Percentiles rank a stretch among this genome's conserved stretches.
phyloP scores from a whole-genome alignment of 2,888 invertebrate genomes.

The Ennomos fuscantarius region DNA sequence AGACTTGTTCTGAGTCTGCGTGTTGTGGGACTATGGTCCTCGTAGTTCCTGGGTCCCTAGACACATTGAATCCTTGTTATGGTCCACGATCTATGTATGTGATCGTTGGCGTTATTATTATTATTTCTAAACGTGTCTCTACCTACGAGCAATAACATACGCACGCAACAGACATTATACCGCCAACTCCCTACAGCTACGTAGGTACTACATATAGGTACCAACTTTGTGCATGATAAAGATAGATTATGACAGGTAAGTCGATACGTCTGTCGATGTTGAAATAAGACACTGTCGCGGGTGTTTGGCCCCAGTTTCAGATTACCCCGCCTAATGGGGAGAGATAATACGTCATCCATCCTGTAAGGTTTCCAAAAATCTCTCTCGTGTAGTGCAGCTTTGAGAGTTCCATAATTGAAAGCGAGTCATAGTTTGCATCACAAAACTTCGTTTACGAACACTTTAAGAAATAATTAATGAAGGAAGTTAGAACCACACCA shows the following conservation, averaged over 20 bases:
- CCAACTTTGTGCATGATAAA: constrained; percentile 6
- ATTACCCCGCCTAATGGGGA: constrained; percentile 49
- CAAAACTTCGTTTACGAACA: too few species aligned
- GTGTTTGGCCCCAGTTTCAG: constrained; percentile 18
- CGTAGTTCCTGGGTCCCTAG: too few species aligned
- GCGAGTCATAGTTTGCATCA: constrained; percentile 6
- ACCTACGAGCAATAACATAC: too few species aligned
- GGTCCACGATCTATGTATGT: too few species aligned
- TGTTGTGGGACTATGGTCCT: too few species aligned
- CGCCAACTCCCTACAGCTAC: too few species aligned
- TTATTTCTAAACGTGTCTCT: too few species aligned
- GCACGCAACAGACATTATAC: too few species aligned
- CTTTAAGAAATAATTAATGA: constrained; percentile 6
- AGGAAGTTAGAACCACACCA: neutral
- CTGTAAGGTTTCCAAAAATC: constrained; percentile 54
- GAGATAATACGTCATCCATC: constrained; percentile 55
- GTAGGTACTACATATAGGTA: neutral
- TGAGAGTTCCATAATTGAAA: constrained; percentile 8
- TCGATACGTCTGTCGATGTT: constrained; percentile 50
- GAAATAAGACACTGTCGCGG: constrained; percentile 54
- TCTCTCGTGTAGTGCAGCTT: constrained; percentile 12
- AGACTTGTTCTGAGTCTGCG: too few species aligned
- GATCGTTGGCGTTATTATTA: too few species aligned
- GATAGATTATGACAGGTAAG: constrained; percentile 43
- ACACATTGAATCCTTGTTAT: too few species aligned